Base-by-base conservation (phyloP, 2,797 vertebrate genomes). In the Vireo griseus region DNA sequence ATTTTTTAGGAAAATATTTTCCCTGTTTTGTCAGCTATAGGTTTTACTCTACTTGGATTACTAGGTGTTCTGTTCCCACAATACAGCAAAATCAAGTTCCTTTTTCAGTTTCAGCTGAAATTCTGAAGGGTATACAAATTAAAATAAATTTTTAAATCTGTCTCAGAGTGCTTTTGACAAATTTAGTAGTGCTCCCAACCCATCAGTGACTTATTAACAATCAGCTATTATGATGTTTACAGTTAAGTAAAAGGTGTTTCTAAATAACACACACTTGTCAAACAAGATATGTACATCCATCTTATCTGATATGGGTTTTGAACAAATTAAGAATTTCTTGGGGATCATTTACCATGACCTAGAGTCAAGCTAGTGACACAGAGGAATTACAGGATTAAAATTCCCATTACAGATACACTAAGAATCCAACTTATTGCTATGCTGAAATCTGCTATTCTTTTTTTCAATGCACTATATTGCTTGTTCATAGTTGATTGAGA, bases 361-460 rank as follows among this genome's bases (percentile, higher is more conserved):
- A 54, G 61, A 81, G 68, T 86, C 25, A 72, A 85, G 20, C 24
- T 65, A 67, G 48, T 83, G 88, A 77, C 40, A 86, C 25, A 67
- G 69, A 88, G 50, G 61, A 94, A 88, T 89, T 82, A 90, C 26
- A 77, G 63, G 79, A 96, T 94, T 95, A 82, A 83, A 97, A 91
- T 83, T 84, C 57, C 65, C 51, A 31, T 50, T 88, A 68, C 52
- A 88, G 67, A 54, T 75, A 80, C 13, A 54, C 31, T 50, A 71
- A 73, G 84, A 86, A 88, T 55, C 45, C 76, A 93, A 55, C 11
- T 87, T 76, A 59, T 40, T 55, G 71, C 63, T 76, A 24, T 55
- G 45, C 21, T 85, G 62, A 92, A 93, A 96, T 72, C 52, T 91
- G 62, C 31, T 63, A 7, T 78, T 84, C 55, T 88, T 81, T 72